These are phyloP conservation scores for Tokudaia muenninki DNA, from an alignment of 2,797 vertebrate genomes.

Conservation along the genomic window DNA sequence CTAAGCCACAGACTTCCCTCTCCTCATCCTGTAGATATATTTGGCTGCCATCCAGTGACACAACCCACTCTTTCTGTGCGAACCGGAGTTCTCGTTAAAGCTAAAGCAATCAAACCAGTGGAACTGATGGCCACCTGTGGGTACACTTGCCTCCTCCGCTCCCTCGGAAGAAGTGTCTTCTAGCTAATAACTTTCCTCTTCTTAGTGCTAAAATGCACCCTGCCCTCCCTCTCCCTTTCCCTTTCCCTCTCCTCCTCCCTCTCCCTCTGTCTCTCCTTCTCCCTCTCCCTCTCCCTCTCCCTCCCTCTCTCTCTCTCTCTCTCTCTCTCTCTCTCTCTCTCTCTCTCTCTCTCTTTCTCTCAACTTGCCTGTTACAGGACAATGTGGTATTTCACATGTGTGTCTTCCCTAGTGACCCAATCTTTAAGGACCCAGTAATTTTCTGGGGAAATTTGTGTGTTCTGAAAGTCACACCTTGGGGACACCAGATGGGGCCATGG, in stretches of 20 bases:
- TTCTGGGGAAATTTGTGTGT: neutral
- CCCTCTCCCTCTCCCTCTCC: too few relatives aligned
- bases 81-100: neutral
- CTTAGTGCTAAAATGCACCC: neutral
- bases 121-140: neutral
- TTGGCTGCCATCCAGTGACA: neutral
- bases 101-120: neutral
- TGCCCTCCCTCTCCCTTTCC: too few relatives aligned
- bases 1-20: neutral
- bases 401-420: neutral
- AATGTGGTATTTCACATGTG: neutral
- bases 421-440: neutral
- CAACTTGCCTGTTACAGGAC: neutral
- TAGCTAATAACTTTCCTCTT: neutral
- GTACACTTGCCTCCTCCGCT: neutral
- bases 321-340: neutral
- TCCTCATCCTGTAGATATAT: neutral
- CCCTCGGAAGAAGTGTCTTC: neutral
- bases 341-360: neutral
- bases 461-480: slow-evolving; percentile 27
- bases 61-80: neutral
- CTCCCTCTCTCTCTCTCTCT: too few relatives aligned
- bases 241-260: fast-evolving
- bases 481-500: neutral
- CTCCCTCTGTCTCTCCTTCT: neutral